Percentiles rank a stretch among this genome's conserved stretches.
Evolutionary conservation across 2,888 invertebrate species (phyloP).

Genomic region (Lasioglossum morio): DNA sequence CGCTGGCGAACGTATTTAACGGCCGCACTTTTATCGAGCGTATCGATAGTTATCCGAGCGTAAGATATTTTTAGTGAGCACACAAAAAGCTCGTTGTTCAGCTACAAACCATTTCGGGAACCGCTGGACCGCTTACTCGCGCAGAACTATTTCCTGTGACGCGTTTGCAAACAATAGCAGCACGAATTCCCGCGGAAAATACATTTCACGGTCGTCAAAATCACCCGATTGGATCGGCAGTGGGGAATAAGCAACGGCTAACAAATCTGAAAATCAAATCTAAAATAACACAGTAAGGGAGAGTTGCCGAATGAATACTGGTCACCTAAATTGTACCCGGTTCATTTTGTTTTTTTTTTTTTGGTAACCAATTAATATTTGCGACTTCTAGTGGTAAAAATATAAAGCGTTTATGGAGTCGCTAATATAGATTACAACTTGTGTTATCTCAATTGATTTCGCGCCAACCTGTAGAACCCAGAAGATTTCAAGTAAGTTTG

Average conservation of each 20-base stretch:
- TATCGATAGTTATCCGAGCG: conserved; percentile 40
- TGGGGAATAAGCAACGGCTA: neutral
- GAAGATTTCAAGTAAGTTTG: no score
- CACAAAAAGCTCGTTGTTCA: conserved; percentile 9
- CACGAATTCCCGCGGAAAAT: conserved; percentile 3
- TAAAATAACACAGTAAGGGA: neutral
- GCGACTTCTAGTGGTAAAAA: no score
- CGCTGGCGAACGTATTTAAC: conserved; percentile 16
- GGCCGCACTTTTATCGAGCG: neutral
- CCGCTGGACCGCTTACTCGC: conserved; percentile 7
- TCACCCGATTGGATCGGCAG: no score
- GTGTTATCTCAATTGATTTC: no score
- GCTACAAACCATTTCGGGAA: conserved; percentile 8
- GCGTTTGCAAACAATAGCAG: conserved; percentile 26
- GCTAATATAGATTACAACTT: no score
- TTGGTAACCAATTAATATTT: no score
- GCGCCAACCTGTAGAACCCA: no score
- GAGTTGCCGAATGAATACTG: no score
- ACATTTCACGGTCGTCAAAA: neutral
- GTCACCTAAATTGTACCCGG: no score
- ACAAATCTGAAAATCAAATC: neutral
- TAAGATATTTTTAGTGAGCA: conserved; percentile 53
- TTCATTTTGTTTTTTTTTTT: no score
- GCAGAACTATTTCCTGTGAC: conserved; percentile 37
- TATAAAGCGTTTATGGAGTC: no score